Conservation (phyloP, 2,888 invertebrate species). For the Raillietiella orientalis region DNA sequence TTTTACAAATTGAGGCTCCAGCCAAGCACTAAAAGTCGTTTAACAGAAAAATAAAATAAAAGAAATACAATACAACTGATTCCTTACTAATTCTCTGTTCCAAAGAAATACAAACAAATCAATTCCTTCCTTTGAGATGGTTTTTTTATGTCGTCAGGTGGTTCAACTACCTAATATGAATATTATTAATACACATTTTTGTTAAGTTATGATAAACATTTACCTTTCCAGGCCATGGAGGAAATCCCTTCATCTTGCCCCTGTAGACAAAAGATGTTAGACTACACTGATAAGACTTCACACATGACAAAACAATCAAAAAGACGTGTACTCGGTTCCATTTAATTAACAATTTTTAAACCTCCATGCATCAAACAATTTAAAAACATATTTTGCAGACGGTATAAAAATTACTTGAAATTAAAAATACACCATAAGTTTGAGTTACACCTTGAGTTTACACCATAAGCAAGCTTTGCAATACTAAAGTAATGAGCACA, state of each 20-base stretch:
- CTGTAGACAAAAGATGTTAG: conserved; percentile 29
- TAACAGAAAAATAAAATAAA: conserved; percentile 9
- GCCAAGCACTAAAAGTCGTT: conserved; percentile 82
- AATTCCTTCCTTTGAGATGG: conserved; percentile 32
- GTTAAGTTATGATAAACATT: conserved; percentile 10
- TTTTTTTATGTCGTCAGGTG: conserved; percentile 16
- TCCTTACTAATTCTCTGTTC: conserved; percentile 80
- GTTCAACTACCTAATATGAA: not conserved
- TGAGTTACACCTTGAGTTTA: too few relatives aligned
- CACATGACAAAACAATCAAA: too few relatives aligned
- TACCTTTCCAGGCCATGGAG: conserved; percentile 90
- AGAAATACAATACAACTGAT: not conserved
- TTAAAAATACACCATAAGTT: too few relatives aligned
- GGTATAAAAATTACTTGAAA: too few relatives aligned
- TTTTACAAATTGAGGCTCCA: conserved; percentile 48
- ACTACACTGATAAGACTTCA: too few relatives aligned
- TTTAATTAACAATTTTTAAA: too few relatives aligned
- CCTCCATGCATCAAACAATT: too few relatives aligned
- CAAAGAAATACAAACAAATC: conserved; percentile 75
- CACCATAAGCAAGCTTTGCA: too few relatives aligned
- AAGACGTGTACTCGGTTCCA: too few relatives aligned
- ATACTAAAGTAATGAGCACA: too few relatives aligned
- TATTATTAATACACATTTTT: conserved; percentile 1
- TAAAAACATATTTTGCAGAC: too few relatives aligned
- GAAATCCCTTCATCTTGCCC: conserved; percentile 94